Percentiles rank a stretch among this genome's conserved stretches.
These are phyloP conservation scores for Oreochromis mossambicus DNA, from an alignment of 2,797 vertebrate species.

Conservation along the genomic window DNA sequence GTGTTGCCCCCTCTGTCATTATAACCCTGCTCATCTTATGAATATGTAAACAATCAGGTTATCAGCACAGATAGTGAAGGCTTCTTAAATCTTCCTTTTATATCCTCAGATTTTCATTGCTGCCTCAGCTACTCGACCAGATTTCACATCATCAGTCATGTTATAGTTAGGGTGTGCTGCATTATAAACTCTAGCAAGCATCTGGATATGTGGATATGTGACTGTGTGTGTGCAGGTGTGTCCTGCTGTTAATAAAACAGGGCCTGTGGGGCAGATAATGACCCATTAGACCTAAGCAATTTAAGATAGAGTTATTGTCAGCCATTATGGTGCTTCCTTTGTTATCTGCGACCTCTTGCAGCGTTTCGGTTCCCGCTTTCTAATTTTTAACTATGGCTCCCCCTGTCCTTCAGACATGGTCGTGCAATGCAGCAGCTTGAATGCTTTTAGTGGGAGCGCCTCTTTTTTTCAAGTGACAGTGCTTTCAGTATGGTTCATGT, in stretches of 20 bases:
- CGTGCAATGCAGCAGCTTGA: neutral
- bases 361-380: neutral
- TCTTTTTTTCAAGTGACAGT: neutral
- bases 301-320: conserved; percentile 19
- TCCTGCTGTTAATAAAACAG: neutral
- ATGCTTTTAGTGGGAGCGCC: neutral
- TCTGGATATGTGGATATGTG: neutral
- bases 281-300: conserved; percentile 25
- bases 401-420: neutral
- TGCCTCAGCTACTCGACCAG: conserved; percentile 11
- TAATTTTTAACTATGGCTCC: neutral
- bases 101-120: conserved; percentile 12
- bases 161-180: neutral
- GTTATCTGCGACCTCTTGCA: conserved; percentile 8
- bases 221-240: neutral
- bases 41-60: conserved; percentile 45
- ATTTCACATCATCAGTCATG: conserved; percentile 19
- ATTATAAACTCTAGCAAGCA: neutral
- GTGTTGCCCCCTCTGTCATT: conserved; percentile 19
- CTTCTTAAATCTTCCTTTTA: conserved; percentile 38
- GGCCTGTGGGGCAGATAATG: conserved; percentile 25
- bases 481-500: neutral
- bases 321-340: neutral
- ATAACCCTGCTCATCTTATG: conserved; percentile 46
- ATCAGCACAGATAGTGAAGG: conserved; percentile 26